Conservation (phyloP, 2,113 vertebrate species). For the Ammospiza nelsoni region DNA sequence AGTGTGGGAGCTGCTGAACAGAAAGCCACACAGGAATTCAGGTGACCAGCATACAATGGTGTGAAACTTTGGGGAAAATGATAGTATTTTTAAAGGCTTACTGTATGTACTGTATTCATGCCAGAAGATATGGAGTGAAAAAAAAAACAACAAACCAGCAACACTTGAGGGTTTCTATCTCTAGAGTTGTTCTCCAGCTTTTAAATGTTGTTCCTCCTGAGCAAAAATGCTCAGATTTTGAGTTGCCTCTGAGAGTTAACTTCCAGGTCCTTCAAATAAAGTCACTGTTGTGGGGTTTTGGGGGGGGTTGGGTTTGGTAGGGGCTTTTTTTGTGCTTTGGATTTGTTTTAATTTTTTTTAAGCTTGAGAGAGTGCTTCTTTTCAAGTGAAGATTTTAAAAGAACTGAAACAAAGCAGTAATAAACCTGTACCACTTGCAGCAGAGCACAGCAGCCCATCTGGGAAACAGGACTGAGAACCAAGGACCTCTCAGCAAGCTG, state of each 20-base stretch:
- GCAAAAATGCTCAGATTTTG: fast-evolving
- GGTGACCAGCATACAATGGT: too few species aligned
- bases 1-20: too few species aligned
- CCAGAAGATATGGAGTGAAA: background rate
- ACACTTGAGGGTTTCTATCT: background rate
- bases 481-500: background rate
- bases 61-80: too few species aligned
- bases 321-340: fast-evolving
- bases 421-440: background rate
- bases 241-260: background rate
- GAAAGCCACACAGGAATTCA: too few species aligned
- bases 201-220: background rate
- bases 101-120: too few species aligned
- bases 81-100: too few species aligned
- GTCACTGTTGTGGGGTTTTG: fast-evolving
- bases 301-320: background rate
- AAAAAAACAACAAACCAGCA: background rate
- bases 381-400: background rate
- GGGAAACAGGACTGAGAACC: background rate
- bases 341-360: background rate
- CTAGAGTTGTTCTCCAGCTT: background rate
- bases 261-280: background rate
- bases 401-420: background rate
- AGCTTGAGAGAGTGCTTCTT: background rate
- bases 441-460: background rate